Evolutionary conservation across 2,797 vertebrate species (phyloP), one percentile per base, ranked within the genome.

Genomic region (Pteronotus mesoamericanus): DNA sequence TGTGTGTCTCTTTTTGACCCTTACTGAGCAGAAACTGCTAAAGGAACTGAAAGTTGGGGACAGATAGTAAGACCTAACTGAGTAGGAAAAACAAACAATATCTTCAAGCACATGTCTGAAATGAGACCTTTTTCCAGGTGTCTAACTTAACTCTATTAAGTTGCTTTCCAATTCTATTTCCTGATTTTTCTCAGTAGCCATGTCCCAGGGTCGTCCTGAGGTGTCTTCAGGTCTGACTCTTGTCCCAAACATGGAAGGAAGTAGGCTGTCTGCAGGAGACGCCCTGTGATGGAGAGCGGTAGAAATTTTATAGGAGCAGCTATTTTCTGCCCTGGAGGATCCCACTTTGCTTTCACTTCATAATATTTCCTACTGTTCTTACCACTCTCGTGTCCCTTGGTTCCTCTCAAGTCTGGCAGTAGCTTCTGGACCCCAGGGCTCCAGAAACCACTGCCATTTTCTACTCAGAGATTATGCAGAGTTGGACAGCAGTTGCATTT

Each of bases 401-500:
- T 93, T 90, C 55, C 64, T 87, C 55, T 82, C 68, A 82, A 82
- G 66, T 42, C 93, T 96, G 95, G 71, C 55, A 79, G 55, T 57
- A 16, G 94, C 53, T 92, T 72, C 77, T 72, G 79, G 59, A 92
- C 77, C 94, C 46, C 15, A 9, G 83, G 46, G 32, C 79, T 96
- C 75, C 74, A 66, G 68, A 93, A 95, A 92, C 48, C 61, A 2
- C 86, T 90, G 95, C 89, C 55, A 11, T 97, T 94, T 72, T 85
- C 91, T 94, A 44, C 82, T 84, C 87, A 5, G 89, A 29, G n/a
- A 69, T 0, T 11, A 71, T 10, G 51, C 61, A 26, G 0, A 4
- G 72, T 96, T 85, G 94, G 91, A 72, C 12, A 66, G 89, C 71
- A 94, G 16, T 93, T 94, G 64, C 59, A 7, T 95, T 97, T 98